Evolutionary conservation across 2,888 invertebrate species (phyloP).

Genomic region (Caradrina kadenii): DNA sequence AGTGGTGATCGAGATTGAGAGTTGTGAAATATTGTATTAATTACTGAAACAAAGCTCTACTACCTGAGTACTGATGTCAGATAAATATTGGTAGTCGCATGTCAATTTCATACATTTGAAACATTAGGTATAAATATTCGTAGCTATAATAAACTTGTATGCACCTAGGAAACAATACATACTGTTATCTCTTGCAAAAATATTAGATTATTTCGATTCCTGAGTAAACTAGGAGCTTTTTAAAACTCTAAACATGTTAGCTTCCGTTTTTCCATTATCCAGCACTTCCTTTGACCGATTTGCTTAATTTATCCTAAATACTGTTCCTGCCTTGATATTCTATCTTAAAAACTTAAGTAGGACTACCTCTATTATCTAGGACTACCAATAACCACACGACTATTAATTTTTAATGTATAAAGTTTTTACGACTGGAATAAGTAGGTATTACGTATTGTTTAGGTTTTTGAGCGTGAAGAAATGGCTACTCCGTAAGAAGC

Average conservation of each 20-base stretch:
- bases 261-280: too few relatives aligned
- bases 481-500: constrained; percentile 98
- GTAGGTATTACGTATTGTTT: constrained; percentile 80
- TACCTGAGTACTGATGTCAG: constrained; percentile 6
- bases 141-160: too few relatives aligned
- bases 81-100: neutral
- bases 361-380: too few relatives aligned
- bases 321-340: neutral
- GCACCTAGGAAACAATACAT: too few relatives aligned
- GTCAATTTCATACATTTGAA: neutral
- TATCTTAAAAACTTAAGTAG: neutral
- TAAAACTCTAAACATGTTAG: too few relatives aligned
- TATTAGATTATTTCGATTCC: too few relatives aligned
- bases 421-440: constrained; percentile 2
- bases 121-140: too few relatives aligned
- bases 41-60: constrained; percentile 23
- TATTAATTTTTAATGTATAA: neutral
- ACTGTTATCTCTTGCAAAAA: too few relatives aligned
- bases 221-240: too few relatives aligned
- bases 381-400: too few relatives aligned
- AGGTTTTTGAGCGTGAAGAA: constrained; percentile 99
- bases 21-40: constrained; percentile 1
- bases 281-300: neutral
- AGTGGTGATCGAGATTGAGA: neutral
- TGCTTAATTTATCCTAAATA: neutral